Evolutionary conservation across 2,797 vertebrate genomes (phyloP).

Genomic region (Clarias laeviceps): DNA sequence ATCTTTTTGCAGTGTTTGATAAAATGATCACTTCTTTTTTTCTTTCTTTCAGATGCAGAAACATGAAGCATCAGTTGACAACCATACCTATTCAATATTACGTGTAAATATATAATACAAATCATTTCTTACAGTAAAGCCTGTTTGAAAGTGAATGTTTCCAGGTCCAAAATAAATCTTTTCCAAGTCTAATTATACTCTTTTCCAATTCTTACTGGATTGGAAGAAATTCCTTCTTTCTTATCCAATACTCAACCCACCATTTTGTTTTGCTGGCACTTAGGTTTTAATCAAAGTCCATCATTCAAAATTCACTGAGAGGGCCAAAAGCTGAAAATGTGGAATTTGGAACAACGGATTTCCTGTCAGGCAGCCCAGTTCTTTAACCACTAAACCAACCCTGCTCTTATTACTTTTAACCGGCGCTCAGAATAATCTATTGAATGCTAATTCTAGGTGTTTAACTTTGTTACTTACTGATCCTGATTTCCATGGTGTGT

Average conservation of each 20-base stretch:
- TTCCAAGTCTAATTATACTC: background rate
- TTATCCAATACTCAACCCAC: background rate
- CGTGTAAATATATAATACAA: background rate
- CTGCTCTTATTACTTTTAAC: background rate
- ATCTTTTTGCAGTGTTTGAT: too few relatives aligned
- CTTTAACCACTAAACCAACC: background rate
- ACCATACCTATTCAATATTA: background rate
- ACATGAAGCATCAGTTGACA: background rate
- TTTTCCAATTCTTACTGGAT: background rate
- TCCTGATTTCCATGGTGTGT: background rate
- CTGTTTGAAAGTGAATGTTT: background rate
- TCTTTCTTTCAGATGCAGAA: background rate
- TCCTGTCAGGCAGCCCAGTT: background rate
- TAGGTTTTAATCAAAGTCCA: background rate
- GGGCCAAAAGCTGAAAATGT: background rate
- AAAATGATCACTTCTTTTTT: background rate
- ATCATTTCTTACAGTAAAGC: background rate
- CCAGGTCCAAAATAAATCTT: background rate
- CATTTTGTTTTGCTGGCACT: background rate
- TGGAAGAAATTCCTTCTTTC: background rate
- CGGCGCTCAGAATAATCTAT: background rate
- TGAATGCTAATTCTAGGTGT: background rate
- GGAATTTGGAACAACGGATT: background rate
- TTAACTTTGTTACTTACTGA: background rate
- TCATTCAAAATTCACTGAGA: background rate